These are phyloP conservation scores for Didymodactylos carnosus DNA, from an alignment of 2,888 invertebrate genomes.

Conservation along the genomic window DNA sequence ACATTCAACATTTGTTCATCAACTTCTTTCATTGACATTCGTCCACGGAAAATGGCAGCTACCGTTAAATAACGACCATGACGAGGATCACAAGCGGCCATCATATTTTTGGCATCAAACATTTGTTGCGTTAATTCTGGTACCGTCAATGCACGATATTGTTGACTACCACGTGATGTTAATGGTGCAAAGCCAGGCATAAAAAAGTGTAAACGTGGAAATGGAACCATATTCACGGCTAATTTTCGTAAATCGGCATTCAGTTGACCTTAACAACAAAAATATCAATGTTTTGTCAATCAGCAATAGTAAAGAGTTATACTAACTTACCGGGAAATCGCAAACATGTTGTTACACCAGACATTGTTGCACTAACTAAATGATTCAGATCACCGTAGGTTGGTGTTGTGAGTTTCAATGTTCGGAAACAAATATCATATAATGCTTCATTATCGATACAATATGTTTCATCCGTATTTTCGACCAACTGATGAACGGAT, in stretches of 20 bases:
- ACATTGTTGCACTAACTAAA: conserved; percentile 43
- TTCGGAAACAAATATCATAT: conserved; percentile 71
- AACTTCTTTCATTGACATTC: conserved; percentile 33
- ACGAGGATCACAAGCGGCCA: conserved; percentile 16
- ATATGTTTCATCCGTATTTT: conserved; percentile 69
- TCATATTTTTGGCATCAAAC: conserved; percentile 17
- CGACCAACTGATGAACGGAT: conserved; percentile 41
- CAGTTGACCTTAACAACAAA: conserved; percentile 17
- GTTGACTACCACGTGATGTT: conserved; percentile 29
- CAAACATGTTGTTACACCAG: conserved; percentile 54
- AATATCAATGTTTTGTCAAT: not conserved
- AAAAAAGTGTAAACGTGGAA: conserved; percentile 34
- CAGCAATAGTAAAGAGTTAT: not conserved
- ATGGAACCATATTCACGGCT: conserved; percentile 31
- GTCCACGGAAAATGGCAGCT: conserved; percentile 29
- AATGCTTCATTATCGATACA: conserved; percentile 73
- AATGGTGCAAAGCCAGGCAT: conserved; percentile 33
- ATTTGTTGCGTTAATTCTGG: conserved; percentile 26
- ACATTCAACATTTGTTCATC: conserved; percentile 46
- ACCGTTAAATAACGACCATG: conserved; percentile 24
- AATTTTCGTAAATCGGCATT: conserved; percentile 24
- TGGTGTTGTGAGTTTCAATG: conserved; percentile 56
- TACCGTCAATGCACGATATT: conserved; percentile 29
- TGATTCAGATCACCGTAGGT: conserved; percentile 73
- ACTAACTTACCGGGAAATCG: conserved; percentile 50